Conservation (phyloP, 2,888 invertebrate species). For the Cryptus armator region DNA sequence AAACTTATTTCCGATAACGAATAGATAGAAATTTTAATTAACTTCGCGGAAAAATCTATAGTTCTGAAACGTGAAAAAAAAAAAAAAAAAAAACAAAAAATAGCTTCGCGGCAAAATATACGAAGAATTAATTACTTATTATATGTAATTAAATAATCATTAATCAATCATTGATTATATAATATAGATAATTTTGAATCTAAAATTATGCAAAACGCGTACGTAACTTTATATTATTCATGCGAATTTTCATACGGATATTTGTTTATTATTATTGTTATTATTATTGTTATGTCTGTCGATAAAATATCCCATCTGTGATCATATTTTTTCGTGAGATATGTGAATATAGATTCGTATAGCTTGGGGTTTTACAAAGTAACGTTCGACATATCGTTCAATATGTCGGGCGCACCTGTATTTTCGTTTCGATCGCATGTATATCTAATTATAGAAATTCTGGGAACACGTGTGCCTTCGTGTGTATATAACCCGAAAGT, state of each 20-base stretch:
- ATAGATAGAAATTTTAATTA: neutral
- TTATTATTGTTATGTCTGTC: neutral
- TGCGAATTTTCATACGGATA: neutral
- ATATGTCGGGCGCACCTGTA: constrained; percentile 44
- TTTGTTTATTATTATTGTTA: neutral
- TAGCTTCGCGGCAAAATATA: too few relatives aligned
- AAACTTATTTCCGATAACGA: neutral
- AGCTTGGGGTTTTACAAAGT: neutral
- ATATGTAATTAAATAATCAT: too few relatives aligned
- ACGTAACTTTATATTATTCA: too few relatives aligned
- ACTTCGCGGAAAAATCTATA: too few relatives aligned
- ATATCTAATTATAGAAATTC: constrained; percentile 31
- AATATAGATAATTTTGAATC: too few relatives aligned
- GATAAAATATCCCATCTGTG: neutral
- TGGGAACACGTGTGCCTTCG: neutral
- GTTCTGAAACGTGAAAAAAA: too few relatives aligned
- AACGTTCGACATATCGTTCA: neutral
- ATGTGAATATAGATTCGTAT: neutral
- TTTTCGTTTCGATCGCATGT: neutral
- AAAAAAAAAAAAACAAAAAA: too few relatives aligned
- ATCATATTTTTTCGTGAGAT: neutral
- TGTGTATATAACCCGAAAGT: neutral
- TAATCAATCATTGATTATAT: too few relatives aligned
- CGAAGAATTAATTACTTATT: too few relatives aligned
- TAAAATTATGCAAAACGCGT: neutral